These are phyloP conservation scores for Perithous albicinctus DNA, from an alignment of 2,888 invertebrate species.

Conservation along the genomic window DNA sequence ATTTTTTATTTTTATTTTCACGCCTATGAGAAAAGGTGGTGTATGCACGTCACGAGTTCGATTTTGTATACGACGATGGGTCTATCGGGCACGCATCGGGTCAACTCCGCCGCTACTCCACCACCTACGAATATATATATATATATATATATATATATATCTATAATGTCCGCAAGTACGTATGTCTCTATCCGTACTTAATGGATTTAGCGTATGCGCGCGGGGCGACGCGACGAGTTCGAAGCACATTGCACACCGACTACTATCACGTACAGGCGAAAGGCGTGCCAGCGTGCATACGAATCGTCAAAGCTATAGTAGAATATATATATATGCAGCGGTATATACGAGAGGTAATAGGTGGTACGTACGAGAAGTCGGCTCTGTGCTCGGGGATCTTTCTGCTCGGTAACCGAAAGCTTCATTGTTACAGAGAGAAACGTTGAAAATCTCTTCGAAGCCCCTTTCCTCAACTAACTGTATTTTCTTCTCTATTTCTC, in stretches of 20 bases:
- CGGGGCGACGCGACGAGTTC: conserved; percentile 22
- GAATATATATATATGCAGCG: no score
- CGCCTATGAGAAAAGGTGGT: background rate
- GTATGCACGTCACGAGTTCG: conserved; percentile 32
- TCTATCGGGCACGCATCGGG: conserved; percentile 34
- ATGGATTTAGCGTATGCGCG: conserved; percentile 50
- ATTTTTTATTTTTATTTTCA: background rate
- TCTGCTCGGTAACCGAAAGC: conserved; percentile 3
- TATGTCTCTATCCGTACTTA: conserved; percentile 47
- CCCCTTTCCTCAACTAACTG: background rate
- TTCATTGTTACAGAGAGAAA: conserved; percentile 8
- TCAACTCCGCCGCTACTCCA: background rate
- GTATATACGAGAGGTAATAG: conserved; percentile 5
- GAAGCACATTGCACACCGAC: conserved; percentile 32
- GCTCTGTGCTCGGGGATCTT: background rate
- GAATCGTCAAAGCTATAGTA: conserved; percentile 1
- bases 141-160: background rate
- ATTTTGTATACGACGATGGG: conserved; percentile 31
- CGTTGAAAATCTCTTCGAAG: conserved; percentile 15
- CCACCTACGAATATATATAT: background rate
- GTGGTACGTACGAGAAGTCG: conserved; percentile 10
- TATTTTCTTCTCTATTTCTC: background rate
- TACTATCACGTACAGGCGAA: conserved; percentile 31
- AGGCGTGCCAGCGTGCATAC: conserved; percentile 43
- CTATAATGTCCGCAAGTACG: conserved; percentile 1